phyloP scores from a whole-genome alignment of 2,888 invertebrate genomes.

The Ornithoptera priamus region DNA sequence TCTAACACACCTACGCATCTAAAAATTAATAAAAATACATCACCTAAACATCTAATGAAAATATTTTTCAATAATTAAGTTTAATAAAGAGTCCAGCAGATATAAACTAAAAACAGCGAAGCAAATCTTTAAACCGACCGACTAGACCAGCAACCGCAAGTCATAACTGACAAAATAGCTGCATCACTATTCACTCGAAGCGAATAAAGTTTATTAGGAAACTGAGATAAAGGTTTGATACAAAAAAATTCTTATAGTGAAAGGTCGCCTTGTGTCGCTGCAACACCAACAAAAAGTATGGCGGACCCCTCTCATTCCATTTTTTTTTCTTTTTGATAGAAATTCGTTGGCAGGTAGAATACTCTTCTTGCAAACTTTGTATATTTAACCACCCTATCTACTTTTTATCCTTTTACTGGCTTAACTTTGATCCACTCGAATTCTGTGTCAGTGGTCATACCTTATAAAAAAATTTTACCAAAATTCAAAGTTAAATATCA shows the following conservation, averaged over 20 bases:
- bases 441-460: not conserved
- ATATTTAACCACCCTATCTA: constrained; percentile 38
- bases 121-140: constrained; percentile 20
- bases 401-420: constrained; percentile 36
- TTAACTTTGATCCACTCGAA: constrained; percentile 32
- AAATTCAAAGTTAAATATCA: not conserved
- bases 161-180: constrained; percentile 38
- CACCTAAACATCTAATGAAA: no score
- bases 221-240: constrained; percentile 69
- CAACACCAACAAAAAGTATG: constrained; percentile 64
- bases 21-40: no score
- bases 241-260: constrained; percentile 68
- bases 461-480: not conserved
- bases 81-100: not conserved
- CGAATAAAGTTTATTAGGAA: constrained; percentile 77
- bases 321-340: constrained; percentile 67
- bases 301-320: constrained; percentile 68
- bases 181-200: constrained; percentile 46
- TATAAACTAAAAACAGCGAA: constrained; percentile 7
- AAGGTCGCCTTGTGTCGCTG: constrained; percentile 72
- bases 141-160: constrained; percentile 32
- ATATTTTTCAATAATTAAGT: not conserved
- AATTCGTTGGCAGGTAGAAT: constrained; percentile 69
- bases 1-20: no score
- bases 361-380: constrained; percentile 63